A percentile compares a stretch with the other conserved stretches of the same genome.
Evolutionary conservation across 35 echinoderm and acorn worm genomes (phyloP).

Genomic region (Stichopus chloronotus): DNA sequence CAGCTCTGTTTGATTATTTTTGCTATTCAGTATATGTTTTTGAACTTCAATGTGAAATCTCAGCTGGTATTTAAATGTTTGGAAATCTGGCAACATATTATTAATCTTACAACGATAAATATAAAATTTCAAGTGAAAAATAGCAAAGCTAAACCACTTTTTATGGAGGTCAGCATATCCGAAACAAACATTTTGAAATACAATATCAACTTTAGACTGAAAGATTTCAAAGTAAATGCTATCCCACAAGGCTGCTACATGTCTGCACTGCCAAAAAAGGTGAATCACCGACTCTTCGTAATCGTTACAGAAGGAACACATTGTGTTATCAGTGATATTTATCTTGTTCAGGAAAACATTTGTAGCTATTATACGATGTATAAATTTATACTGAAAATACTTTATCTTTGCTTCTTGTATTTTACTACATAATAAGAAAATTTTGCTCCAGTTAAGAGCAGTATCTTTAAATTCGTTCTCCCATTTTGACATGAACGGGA

Average conservation of each 20-base stretch:
- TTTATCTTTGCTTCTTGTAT: not conserved
- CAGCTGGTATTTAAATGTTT: no score
- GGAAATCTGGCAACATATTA: no score
- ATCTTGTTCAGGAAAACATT: slow-evolving; percentile 20
- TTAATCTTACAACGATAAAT: no score
- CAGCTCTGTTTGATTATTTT: no score
- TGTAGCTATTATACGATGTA: slow-evolving; percentile 1
- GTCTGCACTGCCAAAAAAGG: not conserved
- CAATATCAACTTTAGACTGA: not conserved
- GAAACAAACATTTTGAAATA: no score
- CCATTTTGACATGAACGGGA: not conserved
- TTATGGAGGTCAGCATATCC: no score
- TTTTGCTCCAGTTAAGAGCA: slow-evolving; percentile 6
- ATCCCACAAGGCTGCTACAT: not conserved
- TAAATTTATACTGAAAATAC: not conserved
- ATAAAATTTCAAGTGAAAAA: no score
- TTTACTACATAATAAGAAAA: not conserved
- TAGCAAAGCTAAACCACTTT: no score
- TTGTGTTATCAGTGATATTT: not conserved
- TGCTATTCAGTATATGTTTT: no score
- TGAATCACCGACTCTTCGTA: not conserved
- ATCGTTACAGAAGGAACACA: not conserved
- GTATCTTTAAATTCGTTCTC: not conserved
- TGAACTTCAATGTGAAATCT: no score
- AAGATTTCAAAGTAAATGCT: not conserved